These are phyloP conservation scores for Drosophila helvetica DNA, from an alignment of 2,888 invertebrate species.

Conservation along the genomic window DNA sequence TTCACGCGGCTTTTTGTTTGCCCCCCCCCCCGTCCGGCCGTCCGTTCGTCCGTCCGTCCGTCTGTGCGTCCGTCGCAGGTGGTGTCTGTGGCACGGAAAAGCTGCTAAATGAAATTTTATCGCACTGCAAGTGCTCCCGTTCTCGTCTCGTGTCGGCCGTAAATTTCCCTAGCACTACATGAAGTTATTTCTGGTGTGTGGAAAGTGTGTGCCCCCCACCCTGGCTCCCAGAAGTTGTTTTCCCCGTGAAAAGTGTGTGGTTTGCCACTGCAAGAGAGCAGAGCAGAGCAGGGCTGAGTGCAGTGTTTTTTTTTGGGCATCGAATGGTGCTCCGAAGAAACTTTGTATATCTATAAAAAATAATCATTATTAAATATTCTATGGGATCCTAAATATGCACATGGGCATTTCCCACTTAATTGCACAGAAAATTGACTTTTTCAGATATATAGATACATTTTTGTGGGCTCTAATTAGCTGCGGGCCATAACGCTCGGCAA, in stretches of 20 bases:
- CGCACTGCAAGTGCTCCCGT: constrained; percentile 69
- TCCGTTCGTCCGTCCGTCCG: constrained; percentile 43
- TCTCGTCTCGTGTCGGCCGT: constrained; percentile 53
- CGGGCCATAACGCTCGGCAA: constrained; percentile 8
- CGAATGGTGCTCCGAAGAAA: background rate
- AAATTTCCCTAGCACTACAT: constrained; percentile 58
- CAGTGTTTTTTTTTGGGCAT: background rate
- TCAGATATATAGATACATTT: background rate
- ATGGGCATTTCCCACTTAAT: background rate
- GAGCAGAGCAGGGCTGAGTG: constrained; percentile 1
- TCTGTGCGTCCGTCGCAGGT: constrained; percentile 60
- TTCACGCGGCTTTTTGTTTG: constrained; percentile 30
- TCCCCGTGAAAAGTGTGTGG: background rate
- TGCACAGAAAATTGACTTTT: background rate
- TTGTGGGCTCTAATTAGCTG: constrained; percentile 23
- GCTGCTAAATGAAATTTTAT: constrained; percentile 70
- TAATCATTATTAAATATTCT: background rate
- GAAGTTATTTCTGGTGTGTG: constrained; percentile 44
- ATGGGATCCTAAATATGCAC: background rate
- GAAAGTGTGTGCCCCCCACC: background rate
- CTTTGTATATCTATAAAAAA: background rate
- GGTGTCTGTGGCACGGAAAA: constrained; percentile 39
- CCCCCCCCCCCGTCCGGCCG: background rate
- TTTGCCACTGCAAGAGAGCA: constrained; percentile 28
- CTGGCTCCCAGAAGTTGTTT: background rate